Evolutionary conservation across 2,113 vertebrate genomes (phyloP), one percentile per base, ranked within the genome.

Genomic region (Ptilorrhoa leucosticta): DNA sequence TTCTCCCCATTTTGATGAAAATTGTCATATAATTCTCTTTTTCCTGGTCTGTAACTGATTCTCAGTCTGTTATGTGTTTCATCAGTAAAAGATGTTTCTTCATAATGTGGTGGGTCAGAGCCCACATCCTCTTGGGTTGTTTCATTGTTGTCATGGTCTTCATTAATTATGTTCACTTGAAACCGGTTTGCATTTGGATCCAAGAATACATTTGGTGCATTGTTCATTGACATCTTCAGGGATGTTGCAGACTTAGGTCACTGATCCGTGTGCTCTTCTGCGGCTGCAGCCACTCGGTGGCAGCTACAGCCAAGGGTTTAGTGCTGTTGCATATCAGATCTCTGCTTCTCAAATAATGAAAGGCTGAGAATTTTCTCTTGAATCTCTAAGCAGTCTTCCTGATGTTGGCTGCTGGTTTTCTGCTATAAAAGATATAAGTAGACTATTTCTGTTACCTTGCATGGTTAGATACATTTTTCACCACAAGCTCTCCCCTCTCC

Each of bases 21-120:
- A 82, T 96, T 97, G 90, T 98, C 97, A 5, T 97, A 98, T 48
- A 97, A 63, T 78, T 98, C 76, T 98, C 98, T 90, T 87, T 97
- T 87, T 92, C 98, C 93, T 85, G 94, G 96, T 96, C 97, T 96
- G 84, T 97, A 98, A 86, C 98, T 98, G 83, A 98, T 93, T 94
- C 96, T 98, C 65, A 98, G 89, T 69, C 97, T 97, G 65, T 97
- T 98, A 20, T 97, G 97, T 68, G 96, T 72, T 94, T 98, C 98
- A 0, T 97, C 97, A 30, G 98, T 98, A 87, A 99, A 99, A 37
- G 98, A 98, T 23, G 98, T 98, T 94, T 99, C 98, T 91, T 99
- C 98, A 10, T 99, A 99, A 68, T 96, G 85, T 3, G 99, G 99
- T 50, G 99, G 98, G 44, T 98, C 98, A 3, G 98, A 83, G 16